phyloP scores from a whole-genome alignment of 2,888 invertebrate genomes.

The Imbricaverruca yamaguchii region DNA sequence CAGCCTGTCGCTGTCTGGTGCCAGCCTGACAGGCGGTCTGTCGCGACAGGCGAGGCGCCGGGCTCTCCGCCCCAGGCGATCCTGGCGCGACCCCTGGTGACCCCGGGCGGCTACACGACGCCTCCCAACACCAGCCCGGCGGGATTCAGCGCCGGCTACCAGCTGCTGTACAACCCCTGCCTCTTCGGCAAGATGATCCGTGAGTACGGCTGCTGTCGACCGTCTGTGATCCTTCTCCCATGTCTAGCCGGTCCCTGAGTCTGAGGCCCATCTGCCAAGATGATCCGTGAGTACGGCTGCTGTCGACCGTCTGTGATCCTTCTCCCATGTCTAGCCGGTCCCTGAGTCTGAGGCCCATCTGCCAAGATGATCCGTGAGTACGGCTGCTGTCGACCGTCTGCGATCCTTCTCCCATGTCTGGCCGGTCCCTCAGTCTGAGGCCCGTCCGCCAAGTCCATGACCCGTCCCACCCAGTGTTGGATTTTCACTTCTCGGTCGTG shows the following conservation, averaged over 20 bases:
- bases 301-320: too few species aligned
- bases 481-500: too few species aligned
- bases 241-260: too few species aligned
- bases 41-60: neutral
- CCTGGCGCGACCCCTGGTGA: neutral
- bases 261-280: neutral
- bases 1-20: too few species aligned
- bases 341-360: neutral
- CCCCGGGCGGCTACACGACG: neutral
- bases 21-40: too few species aligned
- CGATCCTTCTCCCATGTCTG: too few species aligned
- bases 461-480: too few species aligned
- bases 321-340: too few species aligned
- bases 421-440: neutral
- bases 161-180: constrained; percentile 13
- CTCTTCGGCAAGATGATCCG: constrained; percentile 10
- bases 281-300: neutral
- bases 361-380: neutral
- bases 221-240: too few species aligned
- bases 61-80: constrained; percentile 4
- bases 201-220: neutral
- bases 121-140: neutral
- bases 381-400: too few species aligned
- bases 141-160: neutral
- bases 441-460: neutral